phyloP scores from a whole-genome alignment of 2,888 invertebrate species.

The Apomyelois bistriatella region DNA sequence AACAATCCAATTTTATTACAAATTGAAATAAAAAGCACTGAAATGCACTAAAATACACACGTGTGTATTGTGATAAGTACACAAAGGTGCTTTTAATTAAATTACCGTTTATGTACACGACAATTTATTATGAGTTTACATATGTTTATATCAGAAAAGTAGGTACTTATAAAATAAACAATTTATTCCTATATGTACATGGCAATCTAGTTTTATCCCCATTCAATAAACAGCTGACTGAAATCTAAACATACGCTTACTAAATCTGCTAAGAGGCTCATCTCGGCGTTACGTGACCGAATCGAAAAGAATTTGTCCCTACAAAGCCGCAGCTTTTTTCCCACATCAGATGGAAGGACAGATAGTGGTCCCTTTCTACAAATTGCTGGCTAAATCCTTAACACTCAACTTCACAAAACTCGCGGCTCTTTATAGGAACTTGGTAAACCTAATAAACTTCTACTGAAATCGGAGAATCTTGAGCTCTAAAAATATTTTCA shows the following conservation, averaged over 20 bases:
- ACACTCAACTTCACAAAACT: slow-evolving; percentile 62
- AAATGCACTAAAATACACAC: too few species aligned
- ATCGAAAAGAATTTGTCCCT: slow-evolving; percentile 73
- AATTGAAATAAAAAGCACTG: too few species aligned
- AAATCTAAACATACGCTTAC: slow-evolving; percentile 67
- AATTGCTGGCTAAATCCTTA: slow-evolving; percentile 67
- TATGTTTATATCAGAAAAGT: too few species aligned
- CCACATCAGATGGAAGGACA: slow-evolving; percentile 69
- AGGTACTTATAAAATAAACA: too few species aligned
- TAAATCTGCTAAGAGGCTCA: slow-evolving; percentile 71
- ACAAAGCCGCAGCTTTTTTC: slow-evolving; percentile 69
- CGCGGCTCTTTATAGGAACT: slow-evolving; percentile 41
- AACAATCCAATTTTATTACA: too few species aligned
- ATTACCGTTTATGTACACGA: too few species aligned
- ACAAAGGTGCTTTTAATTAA: too few species aligned
- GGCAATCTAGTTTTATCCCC: slow-evolving; percentile 41
- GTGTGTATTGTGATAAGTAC: too few species aligned
- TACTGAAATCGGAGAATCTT: background rate
- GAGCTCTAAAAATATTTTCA: background rate
- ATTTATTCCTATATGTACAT: too few species aligned
- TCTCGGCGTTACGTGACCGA: slow-evolving; percentile 70
- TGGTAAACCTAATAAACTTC: slow-evolving; percentile 16
- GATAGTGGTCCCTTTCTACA: slow-evolving; percentile 68
- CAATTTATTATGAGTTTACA: too few species aligned
- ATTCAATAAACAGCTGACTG: slow-evolving; percentile 60